These are phyloP conservation scores for Graphium colonna DNA, from an alignment of 2,888 invertebrate genomes.

Conservation along the genomic window DNA sequence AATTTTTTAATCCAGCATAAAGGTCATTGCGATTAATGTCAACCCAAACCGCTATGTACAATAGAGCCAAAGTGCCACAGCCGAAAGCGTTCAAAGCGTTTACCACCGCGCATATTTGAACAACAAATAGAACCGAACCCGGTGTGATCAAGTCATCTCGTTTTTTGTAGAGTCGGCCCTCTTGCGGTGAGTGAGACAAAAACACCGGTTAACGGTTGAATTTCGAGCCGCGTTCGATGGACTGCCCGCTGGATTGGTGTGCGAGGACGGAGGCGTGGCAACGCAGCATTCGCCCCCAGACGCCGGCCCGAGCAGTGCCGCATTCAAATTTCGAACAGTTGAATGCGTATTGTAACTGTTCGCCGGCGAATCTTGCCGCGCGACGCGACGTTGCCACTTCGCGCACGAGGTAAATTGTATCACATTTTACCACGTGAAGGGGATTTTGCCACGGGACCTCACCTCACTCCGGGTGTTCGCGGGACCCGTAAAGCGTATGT, in stretches of 20 bases:
- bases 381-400: constrained; percentile 55
- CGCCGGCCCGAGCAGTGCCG: constrained; percentile 62
- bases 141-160: constrained; percentile 36
- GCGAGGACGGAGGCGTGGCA: constrained; percentile 58
- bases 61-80: constrained; percentile 7
- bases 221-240: constrained; percentile 39
- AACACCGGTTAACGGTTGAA: constrained; percentile 31
- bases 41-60: background rate
- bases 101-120: constrained; percentile 16
- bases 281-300: constrained; percentile 56
- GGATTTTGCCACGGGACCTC: constrained; percentile 22
- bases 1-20: constrained; percentile 9
- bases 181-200: constrained; percentile 35
- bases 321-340: constrained; percentile 69
- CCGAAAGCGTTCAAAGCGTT: constrained; percentile 7
- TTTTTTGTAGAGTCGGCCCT: constrained; percentile 30
- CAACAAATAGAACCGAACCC: constrained; percentile 36
- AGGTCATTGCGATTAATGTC: background rate
- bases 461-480: constrained; percentile 21
- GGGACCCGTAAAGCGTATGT: constrained; percentile 16
- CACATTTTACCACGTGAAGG: constrained; percentile 30
- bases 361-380: constrained; percentile 57
- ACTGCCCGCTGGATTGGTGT: constrained; percentile 48
- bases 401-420: constrained; percentile 65
- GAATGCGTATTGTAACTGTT: constrained; percentile 70